Evolutionary conservation across 1,140 invertebrate genomes (phyloP).

Genomic region (Microplitis mediator): DNA sequence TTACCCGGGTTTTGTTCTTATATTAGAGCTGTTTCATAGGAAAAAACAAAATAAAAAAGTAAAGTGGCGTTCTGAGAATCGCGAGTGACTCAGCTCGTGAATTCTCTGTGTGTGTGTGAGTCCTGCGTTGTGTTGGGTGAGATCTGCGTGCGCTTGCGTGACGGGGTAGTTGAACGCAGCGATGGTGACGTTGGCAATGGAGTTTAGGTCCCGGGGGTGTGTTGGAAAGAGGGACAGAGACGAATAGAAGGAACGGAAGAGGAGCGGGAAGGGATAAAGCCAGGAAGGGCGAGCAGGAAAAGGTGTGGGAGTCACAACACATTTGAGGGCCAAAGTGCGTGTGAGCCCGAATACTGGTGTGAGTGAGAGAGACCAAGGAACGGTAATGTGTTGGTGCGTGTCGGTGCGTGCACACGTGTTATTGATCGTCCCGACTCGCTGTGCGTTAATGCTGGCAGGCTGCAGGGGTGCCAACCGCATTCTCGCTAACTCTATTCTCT

Average conservation of each 20-base stretch:
- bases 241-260: conserved; percentile 28
- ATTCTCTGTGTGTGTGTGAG: conserved; percentile 13
- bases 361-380: background rate
- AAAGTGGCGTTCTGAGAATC: background rate
- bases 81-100: background rate
- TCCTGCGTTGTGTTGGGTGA: background rate
- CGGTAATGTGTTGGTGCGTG: conserved; percentile 30
- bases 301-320: conserved; percentile 10
- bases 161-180: background rate
- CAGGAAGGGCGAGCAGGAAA: background rate
- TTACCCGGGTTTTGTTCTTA: background rate
- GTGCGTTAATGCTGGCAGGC: background rate
- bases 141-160: conserved; percentile 11
- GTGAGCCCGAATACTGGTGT: conserved; percentile 21
- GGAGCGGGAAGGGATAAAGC: conserved; percentile 14
- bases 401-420: conserved; percentile 59
- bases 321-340: conserved; percentile 44
- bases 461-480: conserved; percentile 53
- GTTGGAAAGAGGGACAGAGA: background rate
- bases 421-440: conserved; percentile 52
- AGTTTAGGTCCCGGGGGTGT: background rate
- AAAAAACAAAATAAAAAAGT: background rate
- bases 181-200: background rate
- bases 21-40: background rate
- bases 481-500: conserved; percentile 54